Evolutionary conservation across 2,797 vertebrate species (phyloP), one percentile per base, ranked within the genome.

Genomic region (Tamandua tetradactyla): DNA sequence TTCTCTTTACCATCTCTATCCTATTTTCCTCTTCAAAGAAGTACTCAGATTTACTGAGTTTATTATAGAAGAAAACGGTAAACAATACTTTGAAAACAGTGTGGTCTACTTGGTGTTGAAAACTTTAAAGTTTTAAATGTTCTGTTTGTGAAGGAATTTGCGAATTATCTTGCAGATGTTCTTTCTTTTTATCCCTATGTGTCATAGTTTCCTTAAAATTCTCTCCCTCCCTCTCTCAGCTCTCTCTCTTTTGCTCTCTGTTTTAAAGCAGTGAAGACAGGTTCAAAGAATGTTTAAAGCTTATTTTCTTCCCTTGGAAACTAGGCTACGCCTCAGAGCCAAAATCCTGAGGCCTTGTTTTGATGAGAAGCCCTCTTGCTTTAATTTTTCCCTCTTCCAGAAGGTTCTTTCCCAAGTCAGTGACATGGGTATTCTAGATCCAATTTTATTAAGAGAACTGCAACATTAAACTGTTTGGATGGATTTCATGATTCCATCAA

Each of bases 121-220:
- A 78, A 89, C 44, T 74, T 90, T 55, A 32, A 92, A 92, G 74
- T 89, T 96, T 87, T 57, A 87, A 91, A 87, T 74, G 80, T 81
- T 95, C 87, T 91, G 55, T 78, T 94, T 92, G 57, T 92, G 90
- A 91, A 91, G 42, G 85, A 93, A 95, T 96, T 95, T 92, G 83
- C 61, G 44, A 66, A 89, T 95, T 92, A 71, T 83, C 57, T 87
- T 85, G 42, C 84, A 94, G 93, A 95, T 93, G 87, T 64, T 90
- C 52, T 95, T 95, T 75, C 68, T 74, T 96, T 89, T 93, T 52
- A 95, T 92, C 78, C 79, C 12, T 57, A 62, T 64, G 85, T 0
- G 0, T 88, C 95, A 93, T 61, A n/a, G 7, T 88, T 95, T 89
- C 89, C 81, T 90, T 92, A 81, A 93, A 44, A 57, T 44, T 82